A percentile compares a stretch with the other conserved stretches of the same genome.
Conservation (phyloP, 2,113 vertebrate species). For the Sorex fumeus region DNA sequence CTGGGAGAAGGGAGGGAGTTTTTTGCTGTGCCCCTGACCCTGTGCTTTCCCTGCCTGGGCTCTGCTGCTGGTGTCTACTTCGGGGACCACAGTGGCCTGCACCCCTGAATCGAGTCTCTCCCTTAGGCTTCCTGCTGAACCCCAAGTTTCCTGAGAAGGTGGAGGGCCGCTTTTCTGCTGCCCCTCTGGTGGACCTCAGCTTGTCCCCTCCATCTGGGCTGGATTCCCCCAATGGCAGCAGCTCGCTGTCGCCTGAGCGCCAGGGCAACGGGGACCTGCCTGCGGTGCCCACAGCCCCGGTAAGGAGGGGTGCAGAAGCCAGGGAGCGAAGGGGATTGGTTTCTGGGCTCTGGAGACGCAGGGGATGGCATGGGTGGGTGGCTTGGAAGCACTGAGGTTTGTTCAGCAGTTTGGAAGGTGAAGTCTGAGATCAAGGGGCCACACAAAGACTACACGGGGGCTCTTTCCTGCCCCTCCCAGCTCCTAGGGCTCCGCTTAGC, state of each 20-base stretch:
- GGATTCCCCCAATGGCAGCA: conserved; percentile 90
- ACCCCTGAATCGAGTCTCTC: background rate
- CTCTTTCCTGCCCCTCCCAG: background rate
- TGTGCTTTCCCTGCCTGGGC: no score
- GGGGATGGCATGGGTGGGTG: no score
- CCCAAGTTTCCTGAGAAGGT: conserved; percentile 89
- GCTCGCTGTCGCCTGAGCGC: conserved; percentile 93
- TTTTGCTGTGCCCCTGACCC: no score
- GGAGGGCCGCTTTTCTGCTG: conserved; percentile 88
- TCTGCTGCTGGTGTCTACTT: background rate
- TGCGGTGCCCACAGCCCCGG: conserved; percentile 88
- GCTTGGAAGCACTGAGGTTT: no score
- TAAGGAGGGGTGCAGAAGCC: conserved; percentile 84
- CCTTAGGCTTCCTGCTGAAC: conserved; percentile 86
- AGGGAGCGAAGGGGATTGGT: background rate
- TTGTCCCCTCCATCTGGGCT: conserved; percentile 91
- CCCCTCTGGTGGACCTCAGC: conserved; percentile 95
- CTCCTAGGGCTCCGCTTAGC: background rate
- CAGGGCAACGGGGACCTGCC: conserved; percentile 90
- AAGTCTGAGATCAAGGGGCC: no score
- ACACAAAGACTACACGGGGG: background rate
- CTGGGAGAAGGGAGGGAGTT: background rate
- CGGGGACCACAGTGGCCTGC: background rate
- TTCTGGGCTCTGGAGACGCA: background rate
- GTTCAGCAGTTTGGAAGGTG: no score